Conservation (phyloP, 2,113 vertebrate genomes). For the Hydrochoerus hydrochaeris region DNA sequence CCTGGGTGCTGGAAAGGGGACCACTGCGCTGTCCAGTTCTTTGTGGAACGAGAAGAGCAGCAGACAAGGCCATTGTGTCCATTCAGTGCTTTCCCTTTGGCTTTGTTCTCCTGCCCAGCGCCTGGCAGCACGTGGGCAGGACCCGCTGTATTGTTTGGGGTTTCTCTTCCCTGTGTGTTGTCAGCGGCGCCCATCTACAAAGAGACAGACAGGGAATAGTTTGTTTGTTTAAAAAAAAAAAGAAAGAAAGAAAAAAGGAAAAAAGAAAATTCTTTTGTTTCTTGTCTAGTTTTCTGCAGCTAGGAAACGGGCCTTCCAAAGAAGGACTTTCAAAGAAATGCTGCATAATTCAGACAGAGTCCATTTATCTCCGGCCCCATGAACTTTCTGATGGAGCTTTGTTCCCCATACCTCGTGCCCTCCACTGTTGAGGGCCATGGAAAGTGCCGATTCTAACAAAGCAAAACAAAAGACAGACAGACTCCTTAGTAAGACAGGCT, state of each 20-base stretch:
- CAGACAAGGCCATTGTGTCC: constrained; percentile 39
- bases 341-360: constrained; percentile 41
- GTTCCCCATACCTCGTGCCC: neutral
- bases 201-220: constrained; percentile 33
- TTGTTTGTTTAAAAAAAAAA: constrained; percentile 34
- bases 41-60: neutral
- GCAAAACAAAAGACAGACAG: neutral
- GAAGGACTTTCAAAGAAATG: constrained; percentile 57
- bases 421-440: neutral
- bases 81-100: constrained; percentile 31
- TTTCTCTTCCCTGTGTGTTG: constrained; percentile 18
- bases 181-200: constrained; percentile 52
- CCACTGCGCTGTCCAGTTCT: neutral
- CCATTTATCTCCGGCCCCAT: constrained; percentile 20
- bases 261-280: constrained; percentile 64
- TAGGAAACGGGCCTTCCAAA: constrained; percentile 55
- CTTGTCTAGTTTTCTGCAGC: constrained; percentile 56
- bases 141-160: constrained; percentile 56
- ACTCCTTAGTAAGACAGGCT: neutral
- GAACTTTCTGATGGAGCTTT: constrained; percentile 31
- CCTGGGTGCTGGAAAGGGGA: neutral
- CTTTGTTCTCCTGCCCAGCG: constrained; percentile 36
- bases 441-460: constrained; percentile 19
- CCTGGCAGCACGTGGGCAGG: constrained; percentile 10
- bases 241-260: neutral